Conservation (phyloP, 1,140 invertebrate genomes). For the Calosoma granatense region DNA sequence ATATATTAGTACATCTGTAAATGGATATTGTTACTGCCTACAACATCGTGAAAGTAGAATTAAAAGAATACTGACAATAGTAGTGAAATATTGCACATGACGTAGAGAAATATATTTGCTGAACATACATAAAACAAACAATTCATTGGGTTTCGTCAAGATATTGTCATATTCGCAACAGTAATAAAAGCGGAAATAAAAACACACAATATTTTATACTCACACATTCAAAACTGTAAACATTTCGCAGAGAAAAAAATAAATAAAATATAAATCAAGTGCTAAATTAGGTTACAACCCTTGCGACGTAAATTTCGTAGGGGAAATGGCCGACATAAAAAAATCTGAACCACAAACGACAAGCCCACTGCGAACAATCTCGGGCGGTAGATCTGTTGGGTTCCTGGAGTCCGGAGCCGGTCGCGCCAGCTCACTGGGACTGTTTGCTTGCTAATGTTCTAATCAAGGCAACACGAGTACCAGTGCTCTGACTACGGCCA, state of each 20-base stretch:
- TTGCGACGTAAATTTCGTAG: background rate
- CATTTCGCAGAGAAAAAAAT: background rate
- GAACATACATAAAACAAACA: no score
- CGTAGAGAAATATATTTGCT: no score
- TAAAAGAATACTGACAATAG: no score
- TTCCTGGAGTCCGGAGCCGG: no score
- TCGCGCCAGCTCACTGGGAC: background rate
- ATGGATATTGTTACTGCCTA: no score
- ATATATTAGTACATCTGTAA: no score
- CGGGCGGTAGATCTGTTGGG: no score
- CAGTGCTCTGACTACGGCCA: background rate
- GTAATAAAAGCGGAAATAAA: no score
- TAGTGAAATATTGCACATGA: no score
- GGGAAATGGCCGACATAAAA: background rate
- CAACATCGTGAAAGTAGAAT: no score
- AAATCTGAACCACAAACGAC: constrained; percentile 2
- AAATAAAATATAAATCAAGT: constrained; percentile 9
- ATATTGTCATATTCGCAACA: no score
- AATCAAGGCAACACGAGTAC: background rate
- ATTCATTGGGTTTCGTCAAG: no score
- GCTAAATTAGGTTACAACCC: constrained; percentile 4
- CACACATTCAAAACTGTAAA: background rate
- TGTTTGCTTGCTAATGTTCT: constrained; percentile 9
- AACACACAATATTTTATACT: background rate
- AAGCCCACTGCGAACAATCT: background rate